Evolutionary conservation across 2,888 invertebrate genomes (phyloP).

Genomic region (Drosophila vallismaia): DNA sequence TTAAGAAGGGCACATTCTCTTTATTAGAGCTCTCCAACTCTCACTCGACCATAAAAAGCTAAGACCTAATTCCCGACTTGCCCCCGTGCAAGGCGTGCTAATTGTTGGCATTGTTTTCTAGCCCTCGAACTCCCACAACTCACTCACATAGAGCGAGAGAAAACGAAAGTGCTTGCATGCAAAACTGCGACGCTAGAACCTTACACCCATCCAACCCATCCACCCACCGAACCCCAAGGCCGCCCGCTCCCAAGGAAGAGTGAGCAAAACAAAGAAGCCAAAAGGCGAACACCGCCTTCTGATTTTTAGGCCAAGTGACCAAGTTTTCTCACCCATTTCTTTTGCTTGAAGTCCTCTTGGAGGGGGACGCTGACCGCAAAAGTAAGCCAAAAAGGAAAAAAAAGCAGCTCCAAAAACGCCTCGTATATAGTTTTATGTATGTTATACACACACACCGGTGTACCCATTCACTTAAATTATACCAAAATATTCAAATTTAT

Average conservation of each 20-base stretch:
- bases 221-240: constrained; percentile 16
- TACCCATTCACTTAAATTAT: constrained; percentile 54
- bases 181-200: constrained; percentile 53
- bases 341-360: background rate
- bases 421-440: constrained; percentile 62
- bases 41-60: constrained; percentile 31
- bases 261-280: constrained; percentile 59
- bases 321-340: constrained; percentile 28
- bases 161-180: constrained; percentile 70
- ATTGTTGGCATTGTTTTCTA: constrained; percentile 40
- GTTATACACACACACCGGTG: constrained; percentile 18
- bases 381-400: constrained; percentile 29
- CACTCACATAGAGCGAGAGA: constrained; percentile 31
- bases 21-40: constrained; percentile 12
- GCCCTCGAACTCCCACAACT: constrained; percentile 33
- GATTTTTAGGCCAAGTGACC: constrained; percentile 73
- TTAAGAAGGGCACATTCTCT: constrained; percentile 23
- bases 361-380: constrained; percentile 65
- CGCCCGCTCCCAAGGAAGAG: constrained; percentile 41
- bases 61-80: constrained; percentile 38
- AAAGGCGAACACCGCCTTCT: constrained; percentile 50
- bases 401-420: constrained; percentile 32
- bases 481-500: constrained; percentile 83
- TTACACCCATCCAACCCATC: constrained; percentile 10
- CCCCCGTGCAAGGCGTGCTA: constrained; percentile 35